Conservation (phyloP, 2,888 invertebrate genomes). For the Biston stratarius region DNA sequence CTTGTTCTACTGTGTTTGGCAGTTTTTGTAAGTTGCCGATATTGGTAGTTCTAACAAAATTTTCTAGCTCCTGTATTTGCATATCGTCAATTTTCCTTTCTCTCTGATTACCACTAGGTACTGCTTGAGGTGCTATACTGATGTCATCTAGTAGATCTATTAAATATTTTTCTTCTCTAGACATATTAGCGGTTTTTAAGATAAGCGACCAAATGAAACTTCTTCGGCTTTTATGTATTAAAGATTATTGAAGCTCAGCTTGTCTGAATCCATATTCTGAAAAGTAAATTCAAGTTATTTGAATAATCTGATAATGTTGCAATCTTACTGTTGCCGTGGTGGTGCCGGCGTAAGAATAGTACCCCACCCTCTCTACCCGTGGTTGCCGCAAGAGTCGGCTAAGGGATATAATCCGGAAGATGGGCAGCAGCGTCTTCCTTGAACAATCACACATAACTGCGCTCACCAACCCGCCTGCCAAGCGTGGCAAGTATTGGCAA, state of each 20-base stretch:
- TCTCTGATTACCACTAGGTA: background rate
- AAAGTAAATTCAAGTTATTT: background rate
- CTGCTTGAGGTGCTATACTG: constrained; percentile 2
- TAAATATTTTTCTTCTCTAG: constrained; percentile 17
- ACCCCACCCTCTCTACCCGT: too few relatives aligned
- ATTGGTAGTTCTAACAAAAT: constrained; percentile 24
- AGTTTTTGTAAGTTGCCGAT: background rate
- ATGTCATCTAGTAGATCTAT: constrained; percentile 27
- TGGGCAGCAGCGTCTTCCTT: too few relatives aligned
- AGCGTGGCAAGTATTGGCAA: too few relatives aligned
- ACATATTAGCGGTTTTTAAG: too few relatives aligned
- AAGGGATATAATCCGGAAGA: too few relatives aligned
- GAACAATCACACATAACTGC: too few relatives aligned
- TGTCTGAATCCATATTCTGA: background rate
- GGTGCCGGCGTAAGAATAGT: too few relatives aligned
- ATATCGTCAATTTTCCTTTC: constrained; percentile 26
- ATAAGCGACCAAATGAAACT: background rate
- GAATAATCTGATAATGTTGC: too few relatives aligned
- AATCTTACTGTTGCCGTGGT: background rate
- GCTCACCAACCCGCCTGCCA: too few relatives aligned
- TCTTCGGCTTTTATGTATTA: background rate
- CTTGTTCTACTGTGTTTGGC: constrained; percentile 3
- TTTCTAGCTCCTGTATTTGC: constrained; percentile 38
- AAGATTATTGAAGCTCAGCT: background rate
- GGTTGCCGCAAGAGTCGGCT: too few relatives aligned